phyloP scores from a whole-genome alignment of 2,888 invertebrate species.

The Noctua comes region DNA sequence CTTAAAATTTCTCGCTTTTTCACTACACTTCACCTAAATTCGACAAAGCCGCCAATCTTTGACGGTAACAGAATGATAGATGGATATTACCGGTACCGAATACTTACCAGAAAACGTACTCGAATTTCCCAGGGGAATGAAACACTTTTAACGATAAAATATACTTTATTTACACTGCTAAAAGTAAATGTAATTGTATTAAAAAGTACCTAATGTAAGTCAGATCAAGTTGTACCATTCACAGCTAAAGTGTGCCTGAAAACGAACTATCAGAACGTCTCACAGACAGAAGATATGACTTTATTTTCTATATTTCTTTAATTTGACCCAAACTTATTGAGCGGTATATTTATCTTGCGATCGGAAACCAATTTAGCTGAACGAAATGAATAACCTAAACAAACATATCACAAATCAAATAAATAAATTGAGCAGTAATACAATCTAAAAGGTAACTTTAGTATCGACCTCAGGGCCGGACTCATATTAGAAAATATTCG shows the following conservation, averaged over 20 bases:
- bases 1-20: conserved; percentile 62
- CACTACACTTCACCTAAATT: conserved; percentile 56
- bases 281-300: conserved; percentile 23
- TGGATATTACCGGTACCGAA: conserved; percentile 25
- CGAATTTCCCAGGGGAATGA: conserved; percentile 39
- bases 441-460: conserved; percentile 67
- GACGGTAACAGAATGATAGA: conserved; percentile 34
- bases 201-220: conserved; percentile 43
- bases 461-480: conserved; percentile 17
- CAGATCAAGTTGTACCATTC: conserved; percentile 24
- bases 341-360: conserved; percentile 32
- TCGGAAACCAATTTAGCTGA: conserved; percentile 56
- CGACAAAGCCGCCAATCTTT: conserved; percentile 37
- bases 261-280: conserved; percentile 35
- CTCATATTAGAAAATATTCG: conserved; percentile 92
- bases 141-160: conserved; percentile 47
- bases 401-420: conserved; percentile 75
- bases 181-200: conserved; percentile 32
- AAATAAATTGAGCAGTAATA: conserved; percentile 75
- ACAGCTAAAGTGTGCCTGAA: conserved; percentile 31
- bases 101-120: conserved; percentile 4
- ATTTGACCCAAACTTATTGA: conserved; percentile 31
- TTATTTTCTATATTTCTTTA: conserved; percentile 43
- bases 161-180: conserved; percentile 64
- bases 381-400: conserved; percentile 59